phyloP scores from a whole-genome alignment of 64 coral and sea anemone genomes.

The Montipora cactus region DNA sequence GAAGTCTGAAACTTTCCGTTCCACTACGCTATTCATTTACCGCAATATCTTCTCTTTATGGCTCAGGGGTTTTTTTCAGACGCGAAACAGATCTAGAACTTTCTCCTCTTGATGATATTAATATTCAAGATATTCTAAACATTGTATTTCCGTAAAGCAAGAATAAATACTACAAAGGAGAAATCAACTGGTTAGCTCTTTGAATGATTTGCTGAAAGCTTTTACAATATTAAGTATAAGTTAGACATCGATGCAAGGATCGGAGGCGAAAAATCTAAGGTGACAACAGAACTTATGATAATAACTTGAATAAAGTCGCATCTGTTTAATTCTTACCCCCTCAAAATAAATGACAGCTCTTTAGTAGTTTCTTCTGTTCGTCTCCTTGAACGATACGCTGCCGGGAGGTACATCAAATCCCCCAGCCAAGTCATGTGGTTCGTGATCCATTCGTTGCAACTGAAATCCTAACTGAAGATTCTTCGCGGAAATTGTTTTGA shows the following conservation, averaged over 20 bases:
- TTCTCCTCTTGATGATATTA: neutral
- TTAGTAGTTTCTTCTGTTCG: slow-evolving; percentile 23
- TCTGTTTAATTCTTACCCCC: slow-evolving; percentile 33
- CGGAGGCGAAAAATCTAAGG: too few relatives aligned
- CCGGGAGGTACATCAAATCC: slow-evolving; percentile 46
- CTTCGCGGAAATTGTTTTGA: slow-evolving; percentile 20
- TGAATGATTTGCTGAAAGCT: neutral
- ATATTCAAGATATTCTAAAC: slow-evolving; percentile 8
- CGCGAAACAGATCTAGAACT: slow-evolving; percentile 16
- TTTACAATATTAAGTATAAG: neutral
- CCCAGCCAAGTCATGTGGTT: slow-evolving; percentile 26
- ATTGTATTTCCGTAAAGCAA: neutral
- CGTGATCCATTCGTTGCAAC: slow-evolving; percentile 25
- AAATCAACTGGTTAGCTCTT: neutral
- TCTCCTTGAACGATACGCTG: slow-evolving; percentile 10
- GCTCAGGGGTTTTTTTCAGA: too few relatives aligned
- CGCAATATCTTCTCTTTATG: neutral
- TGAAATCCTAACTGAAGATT: neutral
- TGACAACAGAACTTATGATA: neutral
- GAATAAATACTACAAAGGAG: neutral
- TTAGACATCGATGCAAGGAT: neutral
- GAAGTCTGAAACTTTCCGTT: neutral
- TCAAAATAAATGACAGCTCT: slow-evolving; percentile 33
- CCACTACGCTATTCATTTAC: neutral
- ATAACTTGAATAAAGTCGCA: neutral